Conservation (phyloP, 2,797 vertebrate genomes). For the Hypotaenidia okinawae region DNA sequence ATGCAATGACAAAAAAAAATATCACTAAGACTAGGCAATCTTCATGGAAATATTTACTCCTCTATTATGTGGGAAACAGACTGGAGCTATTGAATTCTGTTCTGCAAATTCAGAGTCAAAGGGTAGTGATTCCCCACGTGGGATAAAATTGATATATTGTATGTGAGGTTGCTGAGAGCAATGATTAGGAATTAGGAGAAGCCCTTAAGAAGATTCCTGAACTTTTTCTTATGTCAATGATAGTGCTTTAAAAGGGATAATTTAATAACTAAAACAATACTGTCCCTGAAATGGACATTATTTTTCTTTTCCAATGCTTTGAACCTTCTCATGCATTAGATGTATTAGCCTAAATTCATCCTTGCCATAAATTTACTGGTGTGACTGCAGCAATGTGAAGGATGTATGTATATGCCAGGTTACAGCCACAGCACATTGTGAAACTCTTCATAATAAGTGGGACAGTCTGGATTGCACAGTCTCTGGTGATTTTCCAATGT, state of each 20-base stretch:
- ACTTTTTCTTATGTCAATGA: neutral
- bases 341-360: neutral
- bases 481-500: neutral
- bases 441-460: neutral
- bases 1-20: conserved; percentile 34
- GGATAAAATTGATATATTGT: conserved; percentile 18
- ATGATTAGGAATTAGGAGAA: conserved; percentile 2
- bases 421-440: neutral
- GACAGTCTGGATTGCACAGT: neutral
- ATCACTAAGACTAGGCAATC: conserved; percentile 21
- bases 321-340: neutral
- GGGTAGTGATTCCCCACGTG: neutral
- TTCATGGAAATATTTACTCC: conserved; percentile 59
- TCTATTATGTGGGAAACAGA: conserved; percentile 23
- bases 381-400: neutral
- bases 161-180: neutral
- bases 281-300: neutral
- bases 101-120: conserved; percentile 37
- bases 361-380: neutral
- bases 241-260: conserved; percentile 45
- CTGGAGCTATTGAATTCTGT: neutral
- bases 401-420: neutral
- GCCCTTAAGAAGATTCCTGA: neutral
- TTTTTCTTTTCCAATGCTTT: neutral
- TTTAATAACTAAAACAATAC: conserved; percentile 7